phyloP scores from a whole-genome alignment of 1,140 invertebrate species.

The Drosophila nasuta region DNA sequence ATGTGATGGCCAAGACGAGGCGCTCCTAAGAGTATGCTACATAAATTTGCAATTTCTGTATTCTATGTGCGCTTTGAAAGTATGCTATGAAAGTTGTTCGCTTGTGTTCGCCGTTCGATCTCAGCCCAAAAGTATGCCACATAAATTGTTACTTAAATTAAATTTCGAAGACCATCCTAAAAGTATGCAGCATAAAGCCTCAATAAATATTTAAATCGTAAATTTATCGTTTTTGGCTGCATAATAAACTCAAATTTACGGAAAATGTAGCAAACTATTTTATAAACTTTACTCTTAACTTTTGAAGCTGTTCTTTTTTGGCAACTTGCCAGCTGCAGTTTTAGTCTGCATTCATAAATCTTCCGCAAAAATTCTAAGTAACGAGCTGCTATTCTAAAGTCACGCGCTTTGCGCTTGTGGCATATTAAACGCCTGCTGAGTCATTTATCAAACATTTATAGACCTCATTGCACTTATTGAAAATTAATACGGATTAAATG shows the following conservation, averaged over 20 bases:
- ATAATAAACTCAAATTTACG: too few relatives aligned
- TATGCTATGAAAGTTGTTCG: background rate
- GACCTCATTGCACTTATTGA: slow-evolving; percentile 77
- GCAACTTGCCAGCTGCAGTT: background rate
- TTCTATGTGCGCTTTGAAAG: background rate
- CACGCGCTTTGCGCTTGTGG: slow-evolving; percentile 51
- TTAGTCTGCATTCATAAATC: background rate
- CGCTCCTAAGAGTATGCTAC: background rate
- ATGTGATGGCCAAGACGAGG: background rate
- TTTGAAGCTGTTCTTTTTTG: background rate
- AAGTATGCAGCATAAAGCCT: slow-evolving; percentile 25
- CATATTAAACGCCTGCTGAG: slow-evolving; percentile 39
- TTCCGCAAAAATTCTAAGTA: slow-evolving; percentile 24
- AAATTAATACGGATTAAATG: slow-evolving; percentile 78
- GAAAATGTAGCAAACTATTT: background rate
- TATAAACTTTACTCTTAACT: background rate
- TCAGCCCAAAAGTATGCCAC: slow-evolving; percentile 7
- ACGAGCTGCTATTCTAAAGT: slow-evolving; percentile 36
- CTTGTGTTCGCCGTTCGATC: background rate
- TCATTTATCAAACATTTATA: slow-evolving; percentile 76
- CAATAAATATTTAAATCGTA: background rate
- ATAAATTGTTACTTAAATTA: background rate
- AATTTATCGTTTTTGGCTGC: too few relatives aligned
- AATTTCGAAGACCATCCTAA: background rate
- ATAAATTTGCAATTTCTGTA: background rate